A percentile compares a stretch with the other conserved stretches of the same genome.
Evolutionary conservation across 2,888 invertebrate genomes (phyloP).

Genomic region (Mantis religiosa): DNA sequence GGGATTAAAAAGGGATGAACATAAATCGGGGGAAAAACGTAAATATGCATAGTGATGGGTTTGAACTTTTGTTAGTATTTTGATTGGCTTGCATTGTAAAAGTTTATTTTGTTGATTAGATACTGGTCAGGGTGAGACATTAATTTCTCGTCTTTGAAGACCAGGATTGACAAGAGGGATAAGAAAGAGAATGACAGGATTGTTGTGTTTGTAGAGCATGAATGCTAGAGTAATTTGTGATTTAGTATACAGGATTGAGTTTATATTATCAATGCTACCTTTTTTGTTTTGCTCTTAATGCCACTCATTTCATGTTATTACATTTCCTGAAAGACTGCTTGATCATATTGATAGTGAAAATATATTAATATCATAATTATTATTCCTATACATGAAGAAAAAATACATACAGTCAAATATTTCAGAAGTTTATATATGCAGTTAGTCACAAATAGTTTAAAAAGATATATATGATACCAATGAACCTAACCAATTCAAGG

Average conservation of each 20-base stretch:
- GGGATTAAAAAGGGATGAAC: neutral
- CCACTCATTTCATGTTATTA: neutral
- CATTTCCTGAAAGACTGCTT: constrained; percentile 3
- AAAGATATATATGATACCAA: neutral
- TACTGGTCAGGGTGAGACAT: neutral
- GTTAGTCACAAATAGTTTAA: constrained; percentile 2
- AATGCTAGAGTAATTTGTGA: neutral
- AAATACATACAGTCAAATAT: neutral
- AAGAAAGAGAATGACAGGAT: neutral
- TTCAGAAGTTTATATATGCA: constrained; percentile 1
- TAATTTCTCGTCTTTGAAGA: neutral
- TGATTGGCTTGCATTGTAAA: neutral
- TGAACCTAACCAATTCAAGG: neutral
- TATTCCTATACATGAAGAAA: neutral
- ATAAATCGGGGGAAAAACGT: neutral
- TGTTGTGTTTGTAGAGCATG: neutral
- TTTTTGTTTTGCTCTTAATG: neutral
- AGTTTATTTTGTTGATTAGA: neutral
- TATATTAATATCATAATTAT: neutral
- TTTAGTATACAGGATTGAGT: neutral
- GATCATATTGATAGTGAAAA: neutral
- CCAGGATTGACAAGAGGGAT: neutral
- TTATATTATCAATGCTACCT: neutral
- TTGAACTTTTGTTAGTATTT: neutral
- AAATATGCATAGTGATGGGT: neutral